Evolutionary conservation across 92 coral and sea anemone genomes (phyloP).

Genomic region (Pocillopora grandis): DNA sequence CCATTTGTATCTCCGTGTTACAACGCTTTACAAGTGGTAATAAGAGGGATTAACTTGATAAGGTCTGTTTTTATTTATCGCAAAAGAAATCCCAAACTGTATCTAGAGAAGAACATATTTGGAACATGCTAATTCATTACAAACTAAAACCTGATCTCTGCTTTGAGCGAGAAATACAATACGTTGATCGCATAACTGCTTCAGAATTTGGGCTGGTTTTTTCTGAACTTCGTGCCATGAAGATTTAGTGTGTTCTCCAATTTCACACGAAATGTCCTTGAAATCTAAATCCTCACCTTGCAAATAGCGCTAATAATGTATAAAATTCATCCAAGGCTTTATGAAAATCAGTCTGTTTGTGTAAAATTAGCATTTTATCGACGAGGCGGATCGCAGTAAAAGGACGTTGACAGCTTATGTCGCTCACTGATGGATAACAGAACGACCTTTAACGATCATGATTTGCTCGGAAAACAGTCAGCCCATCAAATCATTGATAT

Average conservation of each 20-base stretch:
- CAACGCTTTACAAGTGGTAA: constrained; percentile 44
- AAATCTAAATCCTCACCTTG: constrained; percentile 33
- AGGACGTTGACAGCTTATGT: constrained; percentile 42
- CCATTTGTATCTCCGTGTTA: constrained; percentile 34
- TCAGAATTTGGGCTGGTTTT: not conserved
- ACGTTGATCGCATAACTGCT: constrained; percentile 6
- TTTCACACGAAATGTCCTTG: constrained; percentile 31
- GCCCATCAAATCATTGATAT: constrained; percentile 8
- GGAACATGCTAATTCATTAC: not conserved
- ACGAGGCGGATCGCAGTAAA: constrained; percentile 71
- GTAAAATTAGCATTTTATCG: constrained; percentile 79
- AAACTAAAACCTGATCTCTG: constrained; percentile 6
- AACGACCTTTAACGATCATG: not conserved
- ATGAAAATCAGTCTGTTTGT: constrained; percentile 62
- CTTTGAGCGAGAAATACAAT: constrained; percentile 8
- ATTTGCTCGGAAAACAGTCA: not conserved
- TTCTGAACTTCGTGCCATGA: not conserved
- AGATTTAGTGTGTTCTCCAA: constrained; percentile 1
- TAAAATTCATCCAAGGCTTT: constrained; percentile 36
- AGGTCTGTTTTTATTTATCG: constrained; percentile 36
- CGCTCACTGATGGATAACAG: constrained; percentile 34
- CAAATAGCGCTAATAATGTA: constrained; percentile 8
- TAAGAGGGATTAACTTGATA: constrained; percentile 46
- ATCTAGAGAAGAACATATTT: constrained; percentile 20
- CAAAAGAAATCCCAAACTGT: constrained; percentile 25